Conservation (phyloP, 2,113 vertebrate species). For the Labeo rohita region DNA sequence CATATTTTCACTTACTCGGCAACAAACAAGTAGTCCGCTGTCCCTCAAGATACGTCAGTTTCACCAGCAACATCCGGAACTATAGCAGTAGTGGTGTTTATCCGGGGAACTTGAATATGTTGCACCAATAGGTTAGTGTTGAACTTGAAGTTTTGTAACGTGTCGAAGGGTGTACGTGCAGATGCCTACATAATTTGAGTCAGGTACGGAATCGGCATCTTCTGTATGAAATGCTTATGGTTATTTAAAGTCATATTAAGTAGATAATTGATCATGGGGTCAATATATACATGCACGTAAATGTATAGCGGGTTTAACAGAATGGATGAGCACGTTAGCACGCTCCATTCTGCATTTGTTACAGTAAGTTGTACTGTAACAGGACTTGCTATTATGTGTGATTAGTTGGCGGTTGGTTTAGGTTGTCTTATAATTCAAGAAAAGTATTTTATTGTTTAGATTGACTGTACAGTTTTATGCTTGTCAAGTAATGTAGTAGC, state of each 20-base stretch:
- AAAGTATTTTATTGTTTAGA: neutral
- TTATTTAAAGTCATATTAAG: neutral
- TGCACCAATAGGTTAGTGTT: neutral
- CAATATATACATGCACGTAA: neutral
- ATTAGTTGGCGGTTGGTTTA: neutral
- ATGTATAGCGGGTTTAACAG: neutral
- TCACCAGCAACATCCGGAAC: neutral
- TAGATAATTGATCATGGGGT: neutral
- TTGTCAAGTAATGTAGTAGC: neutral
- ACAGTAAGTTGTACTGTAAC: neutral
- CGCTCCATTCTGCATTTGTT: neutral
- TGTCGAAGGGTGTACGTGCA: conserved; percentile 32
- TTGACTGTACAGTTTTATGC: neutral
- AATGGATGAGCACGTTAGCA: neutral
- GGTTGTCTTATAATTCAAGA: neutral
- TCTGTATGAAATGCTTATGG: neutral
- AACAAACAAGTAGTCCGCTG: neutral
- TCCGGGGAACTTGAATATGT: neutral
- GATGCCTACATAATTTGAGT: neutral
- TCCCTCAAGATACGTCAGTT: neutral
- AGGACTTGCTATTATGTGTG: neutral
- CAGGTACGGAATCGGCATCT: neutral
- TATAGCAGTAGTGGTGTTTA: neutral
- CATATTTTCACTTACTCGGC: neutral
- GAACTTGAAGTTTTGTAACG: conserved; percentile 27